Percentiles rank a stretch among this genome's conserved stretches.
phyloP scores from a whole-genome alignment of 2,797 vertebrate species.

The Cuniculus paca region DNA sequence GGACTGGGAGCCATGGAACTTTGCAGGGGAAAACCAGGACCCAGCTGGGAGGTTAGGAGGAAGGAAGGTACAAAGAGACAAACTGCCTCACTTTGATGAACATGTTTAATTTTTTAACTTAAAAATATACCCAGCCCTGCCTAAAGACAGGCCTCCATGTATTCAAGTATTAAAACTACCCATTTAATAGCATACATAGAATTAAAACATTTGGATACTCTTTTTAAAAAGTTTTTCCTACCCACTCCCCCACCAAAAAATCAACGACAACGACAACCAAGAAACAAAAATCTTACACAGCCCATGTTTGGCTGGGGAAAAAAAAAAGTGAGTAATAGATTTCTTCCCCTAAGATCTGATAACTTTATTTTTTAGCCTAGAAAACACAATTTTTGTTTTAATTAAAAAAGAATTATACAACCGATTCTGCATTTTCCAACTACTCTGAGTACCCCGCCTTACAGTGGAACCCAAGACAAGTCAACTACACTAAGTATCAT shows the following conservation, averaged over 20 bases:
- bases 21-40: slow-evolving; percentile 28
- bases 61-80: slow-evolving; percentile 63
- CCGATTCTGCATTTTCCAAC: slow-evolving; percentile 82
- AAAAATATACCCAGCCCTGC: slow-evolving; percentile 59
- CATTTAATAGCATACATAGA: slow-evolving; percentile 76
- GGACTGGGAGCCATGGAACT: slow-evolving; percentile 41
- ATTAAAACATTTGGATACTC: slow-evolving; percentile 81
- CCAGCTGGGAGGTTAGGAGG: slow-evolving; percentile 52
- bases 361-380: slow-evolving; percentile 78
- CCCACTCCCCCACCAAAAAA: not conserved
- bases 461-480: slow-evolving; percentile 85
- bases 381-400: slow-evolving; percentile 74
- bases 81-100: slow-evolving; percentile 40
- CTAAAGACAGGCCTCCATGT: slow-evolving; percentile 62
- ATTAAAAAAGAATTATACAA: slow-evolving; percentile 78
- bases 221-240: slow-evolving; percentile 76
- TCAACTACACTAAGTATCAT: slow-evolving; percentile 83
- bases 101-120: slow-evolving; percentile 43
- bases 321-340: slow-evolving; percentile 73
- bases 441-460: slow-evolving; percentile 82
- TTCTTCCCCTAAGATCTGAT: slow-evolving; percentile 77
- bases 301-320: slow-evolving; percentile 70
- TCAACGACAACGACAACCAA: not conserved
- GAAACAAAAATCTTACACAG: slow-evolving; percentile 72
- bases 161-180: slow-evolving; percentile 77